Evolutionary conservation across 2,113 vertebrate genomes (phyloP).

Genomic region (Myrmecophaga tridactyla): DNA sequence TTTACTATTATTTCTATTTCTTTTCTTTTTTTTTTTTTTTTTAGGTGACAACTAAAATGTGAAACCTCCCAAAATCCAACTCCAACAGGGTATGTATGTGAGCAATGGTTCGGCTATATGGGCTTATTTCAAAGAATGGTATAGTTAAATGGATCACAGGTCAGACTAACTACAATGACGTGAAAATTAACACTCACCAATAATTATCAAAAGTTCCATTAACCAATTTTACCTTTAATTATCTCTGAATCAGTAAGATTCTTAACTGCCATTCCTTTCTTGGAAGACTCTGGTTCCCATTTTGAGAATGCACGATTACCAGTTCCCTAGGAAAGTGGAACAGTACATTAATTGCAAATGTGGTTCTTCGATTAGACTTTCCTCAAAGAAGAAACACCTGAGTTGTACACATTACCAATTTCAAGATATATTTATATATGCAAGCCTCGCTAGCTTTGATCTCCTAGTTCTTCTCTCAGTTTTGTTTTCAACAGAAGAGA

Average conservation of each 20-base stretch:
- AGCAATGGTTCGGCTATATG: not conserved
- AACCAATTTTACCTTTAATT: slow-evolving; percentile 87
- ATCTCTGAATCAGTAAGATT: slow-evolving; percentile 85
- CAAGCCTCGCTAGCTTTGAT: not conserved
- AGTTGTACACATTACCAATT: not conserved
- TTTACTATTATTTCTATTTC: not conserved
- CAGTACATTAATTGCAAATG: not conserved
- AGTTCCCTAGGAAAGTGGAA: slow-evolving; percentile 83
- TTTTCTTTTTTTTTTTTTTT: too few species aligned
- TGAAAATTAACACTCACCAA: not conserved
- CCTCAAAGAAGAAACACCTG: not conserved
- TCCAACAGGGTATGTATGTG: not conserved
- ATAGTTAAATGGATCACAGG: not conserved
- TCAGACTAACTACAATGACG: not conserved
- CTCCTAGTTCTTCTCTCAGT: not conserved
- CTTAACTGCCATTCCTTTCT: slow-evolving; percentile 80
- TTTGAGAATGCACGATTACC: slow-evolving; percentile 86
- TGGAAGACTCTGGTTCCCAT: slow-evolving; percentile 86
- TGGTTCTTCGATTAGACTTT: not conserved
- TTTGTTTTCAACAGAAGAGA: not conserved
- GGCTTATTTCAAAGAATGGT: not conserved
- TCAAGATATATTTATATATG: not conserved
- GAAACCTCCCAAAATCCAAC: not conserved
- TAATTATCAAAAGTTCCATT: not conserved
- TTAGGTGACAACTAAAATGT: not conserved